Conservation (phyloP, 1,140 invertebrate species). For the Drosophila athabasca region DNA sequence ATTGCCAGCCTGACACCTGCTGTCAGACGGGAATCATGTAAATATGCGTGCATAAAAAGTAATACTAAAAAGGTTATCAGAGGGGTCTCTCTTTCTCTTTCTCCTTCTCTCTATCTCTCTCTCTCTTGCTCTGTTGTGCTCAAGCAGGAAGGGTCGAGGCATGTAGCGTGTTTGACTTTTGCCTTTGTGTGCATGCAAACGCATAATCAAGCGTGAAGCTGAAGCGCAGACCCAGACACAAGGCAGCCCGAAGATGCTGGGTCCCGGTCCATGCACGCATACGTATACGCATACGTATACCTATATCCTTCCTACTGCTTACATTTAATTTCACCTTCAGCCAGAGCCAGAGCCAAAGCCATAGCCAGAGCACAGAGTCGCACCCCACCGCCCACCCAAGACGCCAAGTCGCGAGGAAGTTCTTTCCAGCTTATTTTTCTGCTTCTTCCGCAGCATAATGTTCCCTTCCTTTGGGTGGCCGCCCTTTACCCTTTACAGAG, state of each 20-base stretch:
- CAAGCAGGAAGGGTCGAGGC: constrained; percentile 52
- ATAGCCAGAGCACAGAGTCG: not conserved
- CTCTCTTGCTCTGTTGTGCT: constrained; percentile 10
- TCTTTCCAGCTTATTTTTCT: constrained; percentile 5
- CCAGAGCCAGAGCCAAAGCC: constrained; percentile 3
- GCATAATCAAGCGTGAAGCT: constrained; percentile 75
- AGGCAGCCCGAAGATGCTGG: constrained; percentile 3
- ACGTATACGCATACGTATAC: constrained; percentile 22
- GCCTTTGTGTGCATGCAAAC: constrained; percentile 79
- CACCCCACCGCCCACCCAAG: constrained; percentile 59
- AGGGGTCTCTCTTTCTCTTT: not conserved
- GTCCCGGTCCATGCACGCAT: constrained; percentile 35
- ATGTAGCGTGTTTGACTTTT: constrained; percentile 78
- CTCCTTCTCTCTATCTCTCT: too few relatives aligned
- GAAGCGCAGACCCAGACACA: constrained; percentile 35
- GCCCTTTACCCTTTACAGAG: too few relatives aligned
- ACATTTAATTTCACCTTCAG: constrained; percentile 81
- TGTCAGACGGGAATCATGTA: constrained; percentile 70
- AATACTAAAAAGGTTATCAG: constrained; percentile 57
- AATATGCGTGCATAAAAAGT: constrained; percentile 61
- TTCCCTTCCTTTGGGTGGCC: constrained; percentile 16
- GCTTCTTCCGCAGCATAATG: constrained; percentile 29
- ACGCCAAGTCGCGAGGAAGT: constrained; percentile 40
- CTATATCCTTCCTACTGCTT: constrained; percentile 58
- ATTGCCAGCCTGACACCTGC: constrained; percentile 62